A percentile compares a stretch with the other conserved stretches of the same genome.
These are phyloP conservation scores for Oceanites oceanicus DNA, from an alignment of 2,113 vertebrate species.

Conservation along the genomic window DNA sequence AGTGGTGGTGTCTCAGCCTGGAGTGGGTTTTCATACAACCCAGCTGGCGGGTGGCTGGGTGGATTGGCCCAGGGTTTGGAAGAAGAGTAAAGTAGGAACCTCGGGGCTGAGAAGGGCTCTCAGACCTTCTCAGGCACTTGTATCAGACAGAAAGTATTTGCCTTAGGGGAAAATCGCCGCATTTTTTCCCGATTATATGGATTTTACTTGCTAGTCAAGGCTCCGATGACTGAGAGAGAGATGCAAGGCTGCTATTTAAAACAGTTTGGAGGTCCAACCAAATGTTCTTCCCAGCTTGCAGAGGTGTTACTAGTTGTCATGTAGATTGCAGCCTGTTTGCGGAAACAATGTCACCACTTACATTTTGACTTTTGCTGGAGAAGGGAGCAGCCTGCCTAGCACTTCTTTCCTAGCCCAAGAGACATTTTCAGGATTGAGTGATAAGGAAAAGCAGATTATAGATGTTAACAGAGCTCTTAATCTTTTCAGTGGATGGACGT, in stretches of 20 bases:
- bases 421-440: not conserved
- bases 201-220: slow-evolving; percentile 1
- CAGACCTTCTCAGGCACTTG: not conserved
- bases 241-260: not conserved
- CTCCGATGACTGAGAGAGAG: not conserved
- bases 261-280: not conserved
- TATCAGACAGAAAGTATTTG: not conserved
- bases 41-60: too few relatives aligned
- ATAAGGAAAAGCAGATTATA: not conserved
- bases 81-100: not conserved
- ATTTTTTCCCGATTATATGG: not conserved
- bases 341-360: not conserved
- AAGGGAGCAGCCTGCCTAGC: not conserved
- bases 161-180: not conserved
- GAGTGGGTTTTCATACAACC: not conserved
- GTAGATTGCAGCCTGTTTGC: not conserved
- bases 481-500: not conserved
- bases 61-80: not conserved
- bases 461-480: not conserved
- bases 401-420: not conserved
- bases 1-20: not conserved
- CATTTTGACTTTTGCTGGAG: not conserved
- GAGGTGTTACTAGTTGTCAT: not conserved
- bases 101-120: not conserved
- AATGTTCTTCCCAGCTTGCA: not conserved